Evolutionary conservation across 2,113 vertebrate genomes (phyloP).

Genomic region (Hipposideros armiger): DNA sequence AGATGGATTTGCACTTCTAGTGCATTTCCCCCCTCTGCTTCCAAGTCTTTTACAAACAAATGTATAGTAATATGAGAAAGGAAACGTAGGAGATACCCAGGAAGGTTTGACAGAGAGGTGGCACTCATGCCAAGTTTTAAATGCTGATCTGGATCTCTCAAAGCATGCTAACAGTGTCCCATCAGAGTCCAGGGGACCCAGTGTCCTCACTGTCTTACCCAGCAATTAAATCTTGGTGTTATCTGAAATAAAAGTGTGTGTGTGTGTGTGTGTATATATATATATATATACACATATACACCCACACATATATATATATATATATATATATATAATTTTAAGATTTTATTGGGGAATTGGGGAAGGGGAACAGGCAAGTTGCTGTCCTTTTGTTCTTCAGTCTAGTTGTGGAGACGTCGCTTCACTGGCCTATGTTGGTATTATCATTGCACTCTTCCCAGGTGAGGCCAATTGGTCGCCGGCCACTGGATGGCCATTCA

Average conservation of each 20-base stretch:
- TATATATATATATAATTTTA: no score
- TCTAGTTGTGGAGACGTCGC: no score
- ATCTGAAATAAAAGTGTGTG: neutral
- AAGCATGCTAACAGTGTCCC: neutral
- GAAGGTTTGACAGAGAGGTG: neutral
- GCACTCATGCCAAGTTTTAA: neutral
- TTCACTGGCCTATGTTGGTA: no score
- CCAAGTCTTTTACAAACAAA: neutral
- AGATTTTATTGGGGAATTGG: no score
- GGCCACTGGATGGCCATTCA: no score
- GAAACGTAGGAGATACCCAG: neutral
- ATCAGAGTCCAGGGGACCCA: neutral
- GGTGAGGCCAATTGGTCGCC: no score
- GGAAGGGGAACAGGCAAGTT: no score
- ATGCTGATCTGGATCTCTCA: neutral
- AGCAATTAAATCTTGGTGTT: neutral
- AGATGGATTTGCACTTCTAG: slow-evolving; percentile 47
- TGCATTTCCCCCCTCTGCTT: neutral
- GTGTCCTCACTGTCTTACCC: neutral
- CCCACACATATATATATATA: no score
- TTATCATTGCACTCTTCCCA: no score
- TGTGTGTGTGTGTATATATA: no score
- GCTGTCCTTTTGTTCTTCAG: no score
- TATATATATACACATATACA: no score
- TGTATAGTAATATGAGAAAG: neutral